Conservation (phyloP, 2,797 vertebrate genomes). For the Petrocephalus sullivani region DNA sequence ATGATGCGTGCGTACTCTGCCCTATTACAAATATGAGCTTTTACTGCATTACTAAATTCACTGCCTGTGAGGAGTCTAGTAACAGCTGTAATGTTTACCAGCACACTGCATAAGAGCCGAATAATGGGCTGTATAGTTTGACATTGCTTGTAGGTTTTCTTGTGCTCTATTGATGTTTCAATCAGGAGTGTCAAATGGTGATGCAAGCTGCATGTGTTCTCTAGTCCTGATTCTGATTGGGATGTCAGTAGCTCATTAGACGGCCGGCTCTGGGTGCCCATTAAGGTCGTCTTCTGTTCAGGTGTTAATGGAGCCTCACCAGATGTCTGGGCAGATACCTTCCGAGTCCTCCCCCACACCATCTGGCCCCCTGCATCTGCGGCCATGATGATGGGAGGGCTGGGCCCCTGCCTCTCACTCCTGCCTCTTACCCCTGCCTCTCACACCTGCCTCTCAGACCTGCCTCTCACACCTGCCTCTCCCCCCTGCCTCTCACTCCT, state of each 20-base stretch:
- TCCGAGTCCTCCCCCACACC: background rate
- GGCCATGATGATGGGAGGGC: background rate
- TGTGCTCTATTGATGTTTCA: background rate
- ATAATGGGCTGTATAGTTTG: background rate
- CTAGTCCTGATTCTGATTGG: background rate
- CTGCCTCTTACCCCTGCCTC: background rate
- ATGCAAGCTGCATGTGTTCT: too few relatives aligned
- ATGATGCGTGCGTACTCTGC: too few relatives aligned
- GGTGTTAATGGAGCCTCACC: conserved; percentile 5
- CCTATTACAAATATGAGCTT: background rate
- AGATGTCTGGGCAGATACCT: conserved; percentile 9
- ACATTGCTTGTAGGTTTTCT: background rate
- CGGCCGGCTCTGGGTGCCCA: background rate
- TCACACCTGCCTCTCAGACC: background rate
- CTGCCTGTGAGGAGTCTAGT: background rate
- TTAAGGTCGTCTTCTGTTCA: background rate
- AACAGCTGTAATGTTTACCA: background rate
- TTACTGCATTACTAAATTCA: background rate
- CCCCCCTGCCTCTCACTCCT: background rate
- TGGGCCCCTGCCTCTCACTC: background rate
- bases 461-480: background rate
- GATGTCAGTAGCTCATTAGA: background rate
- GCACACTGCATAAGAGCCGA: background rate
- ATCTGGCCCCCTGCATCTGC: background rate
- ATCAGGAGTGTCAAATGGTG: background rate